Evolutionary conservation across 2,113 vertebrate genomes (phyloP), one percentile per base, ranked within the genome.

Genomic region (zebrafish (Danio rerio)): DNA sequence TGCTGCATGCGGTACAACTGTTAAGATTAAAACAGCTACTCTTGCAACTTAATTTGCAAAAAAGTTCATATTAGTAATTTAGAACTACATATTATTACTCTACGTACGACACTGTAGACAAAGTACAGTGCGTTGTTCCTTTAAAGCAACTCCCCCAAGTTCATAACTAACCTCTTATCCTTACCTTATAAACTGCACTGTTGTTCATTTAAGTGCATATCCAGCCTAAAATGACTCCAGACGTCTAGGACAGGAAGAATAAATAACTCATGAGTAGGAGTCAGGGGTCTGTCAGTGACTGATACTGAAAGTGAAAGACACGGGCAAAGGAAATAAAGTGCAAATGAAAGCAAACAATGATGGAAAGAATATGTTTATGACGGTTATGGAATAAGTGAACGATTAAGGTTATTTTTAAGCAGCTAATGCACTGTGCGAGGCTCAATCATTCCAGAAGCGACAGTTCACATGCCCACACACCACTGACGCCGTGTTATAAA

Each of bases 191-290:
- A 82, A 69, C 6, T 3, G 55, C n/a, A n/a, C 58, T 12, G 11
- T 58, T 66, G 83, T 65, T 87, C 81, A 84, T 81, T 20, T 91
- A 40, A 16, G 43, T 68, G 81, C 83, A 84, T 90, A 79, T 81
- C 84, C 72, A 82, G 78, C 50, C 12, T 0, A 58, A 20, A 5
- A 7, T 72, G 88, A 84, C 89, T 88, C 84, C 70, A 43, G 79
- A 21, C 10, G 71, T 83, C 87, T 86, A 49, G 74, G 87, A 78
- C 70, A 83, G 85, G 42, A 55, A 9, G 81, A 53, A 47, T 65
- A 84, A 76, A 81, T 81, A 81, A 82, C 84, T 61, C 63, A 61
- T 61, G 63, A 71, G 65, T 78, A 50, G 49, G 81, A 66, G 69
- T 18, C 68, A 61, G 20, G 71, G 12, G 56, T 52, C 53, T 61